Percentiles rank a stretch among this genome's conserved stretches.
These are phyloP conservation scores for Pseudomyrmex pallidus DNA, from an alignment of 1,140 invertebrate genomes.

Conservation along the genomic window DNA sequence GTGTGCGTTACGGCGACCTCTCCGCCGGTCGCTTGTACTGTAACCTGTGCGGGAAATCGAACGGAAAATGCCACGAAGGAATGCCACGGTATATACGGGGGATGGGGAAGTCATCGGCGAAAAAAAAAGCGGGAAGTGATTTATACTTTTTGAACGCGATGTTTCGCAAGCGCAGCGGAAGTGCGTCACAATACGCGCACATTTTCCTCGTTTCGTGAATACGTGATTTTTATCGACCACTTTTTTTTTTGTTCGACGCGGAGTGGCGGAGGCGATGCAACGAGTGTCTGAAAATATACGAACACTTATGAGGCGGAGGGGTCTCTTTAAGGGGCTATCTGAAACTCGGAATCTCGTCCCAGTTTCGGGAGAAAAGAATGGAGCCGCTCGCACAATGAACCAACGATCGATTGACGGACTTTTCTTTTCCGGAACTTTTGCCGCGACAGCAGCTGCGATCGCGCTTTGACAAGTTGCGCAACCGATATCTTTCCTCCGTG, in stretches of 20 bases:
- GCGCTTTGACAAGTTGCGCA: slow-evolving; percentile 31
- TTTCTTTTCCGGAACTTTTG: slow-evolving; percentile 41
- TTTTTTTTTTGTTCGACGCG: slow-evolving; percentile 30
- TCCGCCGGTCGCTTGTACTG: not conserved
- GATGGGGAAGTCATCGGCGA: not conserved
- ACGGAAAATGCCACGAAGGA: slow-evolving; percentile 45
- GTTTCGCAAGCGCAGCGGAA: not conserved
- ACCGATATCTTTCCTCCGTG: slow-evolving; percentile 1
- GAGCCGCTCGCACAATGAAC: slow-evolving; percentile 56
- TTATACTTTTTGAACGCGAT: not conserved
- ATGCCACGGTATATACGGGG: not conserved
- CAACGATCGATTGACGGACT: slow-evolving; percentile 66
- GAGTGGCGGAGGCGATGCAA: not conserved
- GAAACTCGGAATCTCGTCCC: slow-evolving; percentile 63
- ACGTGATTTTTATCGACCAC: slow-evolving; percentile 22
- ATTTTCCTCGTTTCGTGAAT: slow-evolving; percentile 15
- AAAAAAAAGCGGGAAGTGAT: slow-evolving; percentile 14
- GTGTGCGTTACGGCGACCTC: not conserved
- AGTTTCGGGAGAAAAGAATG: slow-evolving; percentile 36
- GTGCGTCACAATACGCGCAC: not conserved
- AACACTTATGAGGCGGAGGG: slow-evolving; percentile 4
- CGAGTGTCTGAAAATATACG: slow-evolving; percentile 39
- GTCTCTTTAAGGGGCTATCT: slow-evolving; percentile 44
- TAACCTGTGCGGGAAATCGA: slow-evolving; percentile 56
- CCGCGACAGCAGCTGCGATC: slow-evolving; percentile 40